Conservation (phyloP, 1,140 invertebrate genomes). For the Cydia splendana region DNA sequence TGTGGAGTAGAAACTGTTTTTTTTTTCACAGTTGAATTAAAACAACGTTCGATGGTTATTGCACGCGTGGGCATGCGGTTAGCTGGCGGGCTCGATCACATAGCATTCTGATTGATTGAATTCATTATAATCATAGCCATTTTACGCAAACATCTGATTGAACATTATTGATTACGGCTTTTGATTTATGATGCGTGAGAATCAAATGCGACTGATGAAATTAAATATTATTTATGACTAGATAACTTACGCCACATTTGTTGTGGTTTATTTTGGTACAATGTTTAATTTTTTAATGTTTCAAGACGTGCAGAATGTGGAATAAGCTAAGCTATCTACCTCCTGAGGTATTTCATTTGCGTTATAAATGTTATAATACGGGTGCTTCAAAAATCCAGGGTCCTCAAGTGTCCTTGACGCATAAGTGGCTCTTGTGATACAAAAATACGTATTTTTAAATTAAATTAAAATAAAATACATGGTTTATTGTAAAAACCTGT, state of each 20-base stretch:
- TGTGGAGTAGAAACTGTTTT: background rate
- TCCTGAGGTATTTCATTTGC: too few relatives aligned
- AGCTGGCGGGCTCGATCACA: conserved; percentile 10
- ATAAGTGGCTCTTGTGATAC: too few relatives aligned
- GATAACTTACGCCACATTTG: background rate
- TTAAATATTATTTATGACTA: background rate
- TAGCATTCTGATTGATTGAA: conserved; percentile 31
- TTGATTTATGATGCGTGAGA: conserved; percentile 24
- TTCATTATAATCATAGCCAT: conserved; percentile 32
- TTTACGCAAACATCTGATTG: conserved; percentile 28
- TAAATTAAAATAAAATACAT: too few relatives aligned
- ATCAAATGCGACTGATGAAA: conserved; percentile 1
- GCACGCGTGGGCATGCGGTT: conserved; percentile 2
- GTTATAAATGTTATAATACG: too few relatives aligned
- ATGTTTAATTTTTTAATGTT: too few relatives aligned
- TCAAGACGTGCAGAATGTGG: too few relatives aligned
- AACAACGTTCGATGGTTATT: background rate
- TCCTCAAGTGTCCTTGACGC: too few relatives aligned
- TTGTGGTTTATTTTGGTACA: background rate
- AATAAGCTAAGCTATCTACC: too few relatives aligned
- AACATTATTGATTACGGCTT: conserved; percentile 22
- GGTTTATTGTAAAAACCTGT: too few relatives aligned
- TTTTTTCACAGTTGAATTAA: background rate
- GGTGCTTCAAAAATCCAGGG: too few relatives aligned
- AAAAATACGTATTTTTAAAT: too few relatives aligned